These are phyloP conservation scores for Schlechtendalia chinensis DNA, from an alignment of 1,140 invertebrate genomes.

Conservation along the genomic window DNA sequence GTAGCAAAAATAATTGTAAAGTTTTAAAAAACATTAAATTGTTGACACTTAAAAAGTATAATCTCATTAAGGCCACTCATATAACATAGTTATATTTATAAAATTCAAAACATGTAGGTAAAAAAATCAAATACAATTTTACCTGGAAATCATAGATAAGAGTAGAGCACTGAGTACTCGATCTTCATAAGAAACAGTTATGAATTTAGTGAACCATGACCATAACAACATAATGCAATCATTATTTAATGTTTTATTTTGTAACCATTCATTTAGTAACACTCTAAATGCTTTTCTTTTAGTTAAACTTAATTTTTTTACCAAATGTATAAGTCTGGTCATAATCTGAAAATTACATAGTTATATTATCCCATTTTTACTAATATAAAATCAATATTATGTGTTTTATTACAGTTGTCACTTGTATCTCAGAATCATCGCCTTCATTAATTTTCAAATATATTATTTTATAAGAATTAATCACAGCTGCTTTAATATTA, in stretches of 20 bases:
- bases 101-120: too few species aligned
- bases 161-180: slow-evolving; percentile 70
- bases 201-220: slow-evolving; percentile 29
- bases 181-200: slow-evolving; percentile 59
- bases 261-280: slow-evolving; percentile 68
- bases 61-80: too few species aligned
- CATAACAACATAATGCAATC: slow-evolving; percentile 56
- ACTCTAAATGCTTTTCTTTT: slow-evolving; percentile 71
- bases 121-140: slow-evolving; percentile 50
- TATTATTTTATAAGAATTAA: slow-evolving; percentile 65
- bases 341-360: slow-evolving; percentile 51
- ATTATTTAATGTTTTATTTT: slow-evolving; percentile 62
- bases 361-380: neutral
- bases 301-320: slow-evolving; percentile 61
- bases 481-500: slow-evolving; percentile 64
- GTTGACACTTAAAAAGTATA: neutral
- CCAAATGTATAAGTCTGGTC: slow-evolving; percentile 61
- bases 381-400: slow-evolving; percentile 12
- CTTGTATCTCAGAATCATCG: slow-evolving; percentile 47
- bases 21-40: neutral
- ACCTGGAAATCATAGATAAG: slow-evolving; percentile 71
- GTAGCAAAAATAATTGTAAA: too few species aligned
- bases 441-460: slow-evolving; percentile 58
- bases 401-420: slow-evolving; percentile 19
- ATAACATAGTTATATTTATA: too few species aligned